Evolutionary conservation across 35 echinoderm and acorn worm species (phyloP), one percentile per base, ranked within the genome.

Genomic region (Apostichopus parvimensis): DNA sequence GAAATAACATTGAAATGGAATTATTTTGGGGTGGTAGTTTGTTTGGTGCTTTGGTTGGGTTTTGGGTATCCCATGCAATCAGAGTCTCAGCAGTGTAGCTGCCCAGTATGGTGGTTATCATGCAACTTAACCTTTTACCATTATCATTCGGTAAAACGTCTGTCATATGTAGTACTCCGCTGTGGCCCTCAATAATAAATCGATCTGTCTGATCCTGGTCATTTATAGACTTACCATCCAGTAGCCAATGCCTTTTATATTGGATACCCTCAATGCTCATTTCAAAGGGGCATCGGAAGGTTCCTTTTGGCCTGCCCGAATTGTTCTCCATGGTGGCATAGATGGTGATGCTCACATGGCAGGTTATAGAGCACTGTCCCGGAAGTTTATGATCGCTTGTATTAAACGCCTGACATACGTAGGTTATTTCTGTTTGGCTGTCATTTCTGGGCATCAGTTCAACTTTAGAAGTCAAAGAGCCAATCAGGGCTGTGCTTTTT

Each of bases 121-220:
- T 64, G 54, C 86, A 88, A 22, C 28, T 72, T 57, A 88, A 54
- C 2, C 1, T 88, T 54, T 88, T 88, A 24, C 86, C 86, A 54
- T 88, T 72, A n/a, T 88, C 86, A 14, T 52, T 72, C 17, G 60
- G n/a, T 52, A 52, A 26, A 20, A 88, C 26, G 14, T 88, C 61
- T 54, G 86, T 88, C 86, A 88, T 88, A 55, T 88, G 62, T 20
- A 88, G 60, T 9, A 73, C 28, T 6, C 86, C 86, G 2, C 61
- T 88, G 25, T 60, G 86, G 6, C 68, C 86, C 62, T 88, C 86
- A 52, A 15, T 73, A 21, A 88, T 72, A 64, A 88, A 88, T n/a
- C 86, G 86, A 4, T 88, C 86, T 18, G 57, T 72, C 21, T 88
- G 61, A 64, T 88, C 52, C 1, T 73, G n/a, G 9, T 52, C 10